A percentile compares a stretch with the other conserved stretches of the same genome.
These are phyloP conservation scores for Kuschelorhynchus macadamiae DNA, from an alignment of 2,888 invertebrate genomes.

Conservation along the genomic window DNA sequence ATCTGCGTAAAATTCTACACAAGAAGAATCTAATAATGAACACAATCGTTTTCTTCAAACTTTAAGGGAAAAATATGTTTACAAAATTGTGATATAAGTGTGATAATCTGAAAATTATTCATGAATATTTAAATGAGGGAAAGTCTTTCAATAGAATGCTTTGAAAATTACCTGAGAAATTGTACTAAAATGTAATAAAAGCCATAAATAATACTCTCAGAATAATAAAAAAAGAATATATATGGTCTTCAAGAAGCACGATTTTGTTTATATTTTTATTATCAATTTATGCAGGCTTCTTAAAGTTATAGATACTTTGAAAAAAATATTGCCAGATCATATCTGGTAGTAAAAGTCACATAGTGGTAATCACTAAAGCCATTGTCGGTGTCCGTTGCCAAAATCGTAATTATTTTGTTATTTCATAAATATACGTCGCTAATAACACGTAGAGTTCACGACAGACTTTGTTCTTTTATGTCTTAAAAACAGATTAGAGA, in stretches of 20 bases:
- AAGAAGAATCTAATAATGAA: no score
- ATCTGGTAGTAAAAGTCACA: conserved; percentile 16
- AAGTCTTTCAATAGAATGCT: background rate
- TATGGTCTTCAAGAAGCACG: background rate
- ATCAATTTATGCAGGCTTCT: background rate
- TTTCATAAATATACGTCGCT: no score
- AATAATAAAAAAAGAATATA: conserved; percentile 3
- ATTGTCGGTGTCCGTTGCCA: background rate
- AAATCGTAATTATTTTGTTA: background rate
- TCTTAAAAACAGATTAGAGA: no score
- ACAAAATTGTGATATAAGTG: no score
- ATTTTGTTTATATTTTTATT: background rate
- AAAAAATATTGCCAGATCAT: background rate
- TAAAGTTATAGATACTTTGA: background rate
- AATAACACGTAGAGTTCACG: no score
- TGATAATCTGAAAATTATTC: no score
- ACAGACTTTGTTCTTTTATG: no score
- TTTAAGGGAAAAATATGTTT: no score
- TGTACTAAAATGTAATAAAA: conserved; percentile 23
- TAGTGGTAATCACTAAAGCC: conserved; percentile 8
- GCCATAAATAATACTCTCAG: background rate
- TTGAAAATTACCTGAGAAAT: conserved; percentile 20
- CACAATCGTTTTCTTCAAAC: no score
- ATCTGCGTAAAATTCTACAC: conserved; percentile 1
- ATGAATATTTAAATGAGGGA: no score